Percentiles rank a stretch among this genome's conserved stretches.
Conservation (phyloP, 1,140 invertebrate species). For the Aethina tumida region DNA sequence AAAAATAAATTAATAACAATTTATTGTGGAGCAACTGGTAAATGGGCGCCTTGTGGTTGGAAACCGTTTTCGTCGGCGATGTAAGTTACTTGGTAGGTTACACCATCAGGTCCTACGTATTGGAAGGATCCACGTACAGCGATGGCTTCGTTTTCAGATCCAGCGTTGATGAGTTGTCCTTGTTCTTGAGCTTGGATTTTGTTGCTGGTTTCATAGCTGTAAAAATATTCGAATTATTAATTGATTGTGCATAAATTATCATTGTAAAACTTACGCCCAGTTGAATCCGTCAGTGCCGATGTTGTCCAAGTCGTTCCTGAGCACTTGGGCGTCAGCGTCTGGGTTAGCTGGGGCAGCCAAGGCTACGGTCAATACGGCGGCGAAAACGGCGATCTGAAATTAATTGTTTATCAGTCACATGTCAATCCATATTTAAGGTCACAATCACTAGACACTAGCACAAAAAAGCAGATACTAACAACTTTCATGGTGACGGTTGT, state of each 20-base stretch:
- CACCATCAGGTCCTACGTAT: conserved; percentile 53
- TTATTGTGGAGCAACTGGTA: conserved; percentile 29
- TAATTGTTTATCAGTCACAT: too few species aligned
- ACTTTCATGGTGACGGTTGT: conserved; percentile 10
- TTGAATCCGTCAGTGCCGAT: conserved; percentile 38
- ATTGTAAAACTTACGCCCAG: conserved; percentile 44
- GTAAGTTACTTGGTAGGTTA: conserved; percentile 48
- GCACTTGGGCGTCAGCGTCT: conserved; percentile 29
- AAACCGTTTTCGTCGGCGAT: conserved; percentile 65
- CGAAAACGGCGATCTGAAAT: conserved; percentile 9
- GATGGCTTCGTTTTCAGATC: conserved; percentile 46
- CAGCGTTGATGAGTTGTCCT: conserved; percentile 46
- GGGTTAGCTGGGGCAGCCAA: conserved; percentile 30
- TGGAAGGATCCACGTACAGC: conserved; percentile 47
- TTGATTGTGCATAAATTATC: conserved; percentile 54
- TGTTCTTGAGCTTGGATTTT: conserved; percentile 53
- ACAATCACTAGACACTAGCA: too few species aligned
- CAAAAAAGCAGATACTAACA: conserved; percentile 4
- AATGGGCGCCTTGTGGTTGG: conserved; percentile 49
- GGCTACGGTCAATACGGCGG: conserved; percentile 30
- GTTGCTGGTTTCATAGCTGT: conserved; percentile 54
- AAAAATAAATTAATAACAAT: background rate
- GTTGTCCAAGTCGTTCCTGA: conserved; percentile 36
- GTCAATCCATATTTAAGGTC: too few species aligned
- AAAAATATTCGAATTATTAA: conserved; percentile 38